Evolutionary conservation across 2,113 vertebrate genomes (phyloP), one percentile per base, ranked within the genome.

Genomic region (Microcebus griseorufus): DNA sequence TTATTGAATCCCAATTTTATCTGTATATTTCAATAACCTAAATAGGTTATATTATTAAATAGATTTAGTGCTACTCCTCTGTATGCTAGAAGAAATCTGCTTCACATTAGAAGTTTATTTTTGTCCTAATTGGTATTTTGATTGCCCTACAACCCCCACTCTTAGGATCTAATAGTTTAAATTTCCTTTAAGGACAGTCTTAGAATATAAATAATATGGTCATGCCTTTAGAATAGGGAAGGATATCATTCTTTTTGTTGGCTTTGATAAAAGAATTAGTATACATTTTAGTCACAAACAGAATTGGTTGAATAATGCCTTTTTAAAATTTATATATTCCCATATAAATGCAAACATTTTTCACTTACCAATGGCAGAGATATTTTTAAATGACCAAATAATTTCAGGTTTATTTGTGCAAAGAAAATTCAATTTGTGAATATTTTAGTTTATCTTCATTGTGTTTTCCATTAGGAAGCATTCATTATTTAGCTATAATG

Each of bases 351-450:
- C 9, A 90, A 93, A 65, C 20, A 85, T 82, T 92, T 94, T 92
- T 80, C 22, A 88, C 5, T 82, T 62, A 69, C 5, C 51, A 92
- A 69, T 72, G 37, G 20, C 6, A 94, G 81, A 78, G 60, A 82
- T 9, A 73, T 73, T 92, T 95, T 94, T 58, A 97, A 96, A 39
- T 80, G 20, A 89, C 34, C 55, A 97, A 91, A 91, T 92, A 6
- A 93, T 65, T 85, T 9, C 29, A 51, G 9, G 13, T 53, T 69
- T 84, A 85, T 85, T 92, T 39, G 48, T 91, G 16, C 20, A 96
- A 75, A 72, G 27, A 82, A 92, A 88, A 70, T 17, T 78, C 5
- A 90, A 80, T 73, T 76, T 90, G 42, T 76, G 20, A 58, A 88
- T 83, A 45, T 42, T n/a, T 64, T 89, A 45, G 72, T 60, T 88